Evolutionary conservation across 2,797 vertebrate genomes (phyloP), one percentile per base, ranked within the genome.

Genomic region (Agapornis canus): DNA sequence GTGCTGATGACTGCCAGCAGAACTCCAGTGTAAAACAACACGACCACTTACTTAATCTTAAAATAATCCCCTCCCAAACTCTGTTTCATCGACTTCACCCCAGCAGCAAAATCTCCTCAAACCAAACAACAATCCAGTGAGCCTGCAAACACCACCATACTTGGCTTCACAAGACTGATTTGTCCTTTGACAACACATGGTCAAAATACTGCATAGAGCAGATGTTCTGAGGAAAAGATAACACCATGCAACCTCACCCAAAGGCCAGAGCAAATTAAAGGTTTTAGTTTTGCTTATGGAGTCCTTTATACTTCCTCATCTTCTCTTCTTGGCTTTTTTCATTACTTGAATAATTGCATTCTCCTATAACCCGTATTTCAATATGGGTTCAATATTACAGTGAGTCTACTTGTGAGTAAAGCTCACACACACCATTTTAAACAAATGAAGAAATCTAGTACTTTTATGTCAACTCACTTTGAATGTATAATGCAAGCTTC

Each of bases 91-190:
- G 40, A 32, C 10, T 27, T 35, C 10, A 49, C 0, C 6, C 10
- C 11, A 42, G 39, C 27, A 83, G 37, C n/a, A 22, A 27, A 27
- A 13, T 1, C 19, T 11, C 9, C 18, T 40, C 32, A 26, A 29
- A 59, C 5, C 43, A 45, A 72, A 47, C 1, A 49, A 20, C 13
- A 16, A 45, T 23, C 35, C 39, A 13, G 21, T 18, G 49, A 64
- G 12, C 12, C 31, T 22, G 63, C 6, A 42, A 75, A 13, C 20
- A 6, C 5, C 35, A 11, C 11, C 39, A 10, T 3, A 1, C 0
- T 0, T 23, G 29, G 25, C 35, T 63, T 59, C 13, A 2, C 39
- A 77, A 20, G 16, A 14, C 12, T 61, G 4, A 23, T 29, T 1
- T 40, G 6, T 39, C 79, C 60, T n/a, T 35, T 20, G 10, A 31